phyloP scores from a whole-genome alignment of 2,113 vertebrate genomes.

The Grallaria varia region DNA sequence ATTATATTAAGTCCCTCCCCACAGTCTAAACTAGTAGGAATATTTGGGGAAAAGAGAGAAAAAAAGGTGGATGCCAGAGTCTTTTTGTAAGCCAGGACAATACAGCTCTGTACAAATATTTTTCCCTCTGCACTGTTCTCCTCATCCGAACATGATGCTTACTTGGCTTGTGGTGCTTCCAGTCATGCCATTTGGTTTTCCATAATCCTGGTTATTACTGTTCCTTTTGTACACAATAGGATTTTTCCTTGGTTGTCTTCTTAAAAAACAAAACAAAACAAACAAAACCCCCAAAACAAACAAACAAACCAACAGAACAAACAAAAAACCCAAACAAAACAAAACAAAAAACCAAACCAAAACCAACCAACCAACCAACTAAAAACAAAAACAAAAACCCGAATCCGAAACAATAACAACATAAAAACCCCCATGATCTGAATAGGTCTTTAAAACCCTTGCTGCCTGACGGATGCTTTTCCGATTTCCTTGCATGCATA shows the following conservation, averaged over 20 bases:
- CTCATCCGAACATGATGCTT: not conserved
- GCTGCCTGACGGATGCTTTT: not conserved
- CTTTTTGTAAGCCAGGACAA: not conserved
- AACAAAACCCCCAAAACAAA: no score
- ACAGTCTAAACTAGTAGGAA: no score
- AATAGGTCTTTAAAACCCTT: not conserved
- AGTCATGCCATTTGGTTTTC: not conserved
- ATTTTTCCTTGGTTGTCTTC: not conserved
- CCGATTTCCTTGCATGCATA: not conserved
- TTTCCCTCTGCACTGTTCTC: not conserved
- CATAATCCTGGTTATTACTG: not conserved
- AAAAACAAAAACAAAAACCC: no score
- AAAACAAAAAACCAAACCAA: no score
- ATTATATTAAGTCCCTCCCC: no score
- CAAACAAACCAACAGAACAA: no score
- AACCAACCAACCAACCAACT: rapidly evolving
- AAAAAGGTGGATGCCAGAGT: no score
- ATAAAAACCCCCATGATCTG: no score
- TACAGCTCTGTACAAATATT: not conserved
- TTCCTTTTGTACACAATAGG: not conserved
- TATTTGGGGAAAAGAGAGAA: no score
- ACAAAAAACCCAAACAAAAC: no score
- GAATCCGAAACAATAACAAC: no score
- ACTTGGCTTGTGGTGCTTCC: not conserved
- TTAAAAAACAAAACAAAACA: not conserved